A percentile compares a stretch with the other conserved stretches of the same genome.
Evolutionary conservation across 2,888 invertebrate species (phyloP).

Genomic region (Amaurobius ferox): DNA sequence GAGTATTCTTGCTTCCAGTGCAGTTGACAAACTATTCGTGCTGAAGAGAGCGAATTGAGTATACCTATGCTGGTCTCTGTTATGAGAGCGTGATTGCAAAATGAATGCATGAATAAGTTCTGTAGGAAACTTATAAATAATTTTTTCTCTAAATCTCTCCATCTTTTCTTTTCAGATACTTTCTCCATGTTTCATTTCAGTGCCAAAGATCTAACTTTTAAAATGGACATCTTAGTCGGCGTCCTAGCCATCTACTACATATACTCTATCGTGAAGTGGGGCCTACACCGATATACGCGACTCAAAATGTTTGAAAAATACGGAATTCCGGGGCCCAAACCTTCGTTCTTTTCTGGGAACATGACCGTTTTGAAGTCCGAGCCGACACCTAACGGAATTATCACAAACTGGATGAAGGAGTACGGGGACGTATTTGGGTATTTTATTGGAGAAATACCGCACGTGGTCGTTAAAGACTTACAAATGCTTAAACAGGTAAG

Average conservation of each 20-base stretch:
- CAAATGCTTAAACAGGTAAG: conserved; percentile 73
- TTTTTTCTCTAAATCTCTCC: too few species aligned
- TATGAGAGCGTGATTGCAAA: too few species aligned
- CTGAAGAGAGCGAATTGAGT: too few species aligned
- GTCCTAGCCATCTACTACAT: neutral
- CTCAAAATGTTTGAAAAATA: conserved; percentile 23
- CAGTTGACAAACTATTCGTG: too few species aligned
- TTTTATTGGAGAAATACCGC: conserved; percentile 38
- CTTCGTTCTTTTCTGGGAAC: conserved; percentile 42
- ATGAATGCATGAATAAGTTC: too few species aligned
- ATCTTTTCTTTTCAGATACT: too few species aligned
- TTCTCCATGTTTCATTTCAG: too few species aligned
- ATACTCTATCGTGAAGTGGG: conserved; percentile 13
- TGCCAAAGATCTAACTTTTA: too few species aligned
- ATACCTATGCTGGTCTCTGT: too few species aligned
- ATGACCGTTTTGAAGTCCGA: conserved; percentile 19
- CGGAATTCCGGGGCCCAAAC: conserved; percentile 32
- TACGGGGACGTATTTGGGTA: conserved; percentile 59
- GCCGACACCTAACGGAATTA: conserved; percentile 41
- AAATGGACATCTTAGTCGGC: conserved; percentile 34
- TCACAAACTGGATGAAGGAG: conserved; percentile 38
- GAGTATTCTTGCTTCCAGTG: too few species aligned
- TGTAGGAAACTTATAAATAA: too few species aligned
- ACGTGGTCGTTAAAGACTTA: conserved; percentile 56
- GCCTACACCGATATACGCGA: neutral